A percentile compares a stretch with the other conserved stretches of the same genome.
phyloP scores from a whole-genome alignment of 2,797 vertebrate species.

The Trachops cirrhosus region DNA sequence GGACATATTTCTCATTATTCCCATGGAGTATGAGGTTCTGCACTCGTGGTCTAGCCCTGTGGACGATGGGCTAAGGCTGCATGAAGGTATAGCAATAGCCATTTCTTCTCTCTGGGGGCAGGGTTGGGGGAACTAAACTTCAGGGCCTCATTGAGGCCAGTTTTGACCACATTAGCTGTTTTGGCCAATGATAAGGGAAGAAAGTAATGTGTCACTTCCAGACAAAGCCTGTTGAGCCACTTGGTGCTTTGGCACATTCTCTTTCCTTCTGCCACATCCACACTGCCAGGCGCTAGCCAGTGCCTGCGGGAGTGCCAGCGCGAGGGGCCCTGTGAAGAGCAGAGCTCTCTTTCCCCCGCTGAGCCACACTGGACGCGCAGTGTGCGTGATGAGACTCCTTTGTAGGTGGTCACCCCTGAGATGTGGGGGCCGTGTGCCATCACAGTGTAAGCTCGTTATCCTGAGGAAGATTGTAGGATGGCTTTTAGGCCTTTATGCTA shows the following conservation, averaged over 20 bases:
- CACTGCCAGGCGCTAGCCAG: not conserved
- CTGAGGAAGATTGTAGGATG: not conserved
- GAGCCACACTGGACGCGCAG: not conserved
- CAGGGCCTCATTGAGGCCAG: not conserved
- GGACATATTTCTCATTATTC: not conserved
- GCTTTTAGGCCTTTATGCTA: not conserved
- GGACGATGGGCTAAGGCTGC: not conserved
- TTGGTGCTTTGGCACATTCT: not conserved
- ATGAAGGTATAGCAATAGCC: not conserved
- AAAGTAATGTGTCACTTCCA: not conserved
- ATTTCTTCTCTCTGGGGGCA: not conserved
- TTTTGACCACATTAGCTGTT: not conserved
- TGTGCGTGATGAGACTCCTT: not conserved
- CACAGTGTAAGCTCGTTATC: not conserved
- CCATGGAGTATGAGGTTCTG: not conserved
- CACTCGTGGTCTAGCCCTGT: not conserved
- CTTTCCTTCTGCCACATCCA: not conserved
- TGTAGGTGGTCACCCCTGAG: not conserved
- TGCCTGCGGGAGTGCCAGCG: not conserved
- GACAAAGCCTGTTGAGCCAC: not conserved
- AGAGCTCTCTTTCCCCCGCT: fast-evolving
- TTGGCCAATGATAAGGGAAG: not conserved
- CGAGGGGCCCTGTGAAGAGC: fast-evolving
- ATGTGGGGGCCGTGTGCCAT: not conserved
- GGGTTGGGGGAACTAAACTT: not conserved